Percentiles rank a stretch among this genome's conserved stretches.
These are phyloP conservation scores for Eudasyphora cyanicolor DNA, from an alignment of 2,888 invertebrate genomes.

Conservation along the genomic window DNA sequence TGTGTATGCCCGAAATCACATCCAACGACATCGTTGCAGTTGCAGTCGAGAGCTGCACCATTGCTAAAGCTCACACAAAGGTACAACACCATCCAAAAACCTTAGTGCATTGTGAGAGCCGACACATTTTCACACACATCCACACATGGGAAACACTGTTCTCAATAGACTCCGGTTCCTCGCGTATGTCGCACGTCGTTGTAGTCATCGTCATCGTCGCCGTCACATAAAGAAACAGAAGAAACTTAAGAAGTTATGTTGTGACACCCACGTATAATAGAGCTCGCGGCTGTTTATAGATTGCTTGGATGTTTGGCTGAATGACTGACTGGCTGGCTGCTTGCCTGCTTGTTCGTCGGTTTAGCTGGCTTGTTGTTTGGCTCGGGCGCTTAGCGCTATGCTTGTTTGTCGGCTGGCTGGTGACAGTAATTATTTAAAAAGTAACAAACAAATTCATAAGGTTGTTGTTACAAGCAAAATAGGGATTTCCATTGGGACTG, in stretches of 20 bases:
- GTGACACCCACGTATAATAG: constrained; percentile 58
- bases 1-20: not conserved
- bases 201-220: not conserved
- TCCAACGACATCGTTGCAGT: constrained; percentile 7
- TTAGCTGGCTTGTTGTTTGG: not conserved
- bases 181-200: constrained; percentile 9
- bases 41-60: too few species aligned
- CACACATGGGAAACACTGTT: not conserved
- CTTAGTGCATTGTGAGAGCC: not conserved
- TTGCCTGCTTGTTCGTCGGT: not conserved
- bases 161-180: not conserved
- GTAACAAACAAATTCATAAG: constrained; percentile 44
- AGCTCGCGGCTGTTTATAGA: constrained; percentile 44
- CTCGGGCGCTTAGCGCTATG: not conserved
- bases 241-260: constrained; percentile 59
- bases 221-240: constrained; percentile 16
- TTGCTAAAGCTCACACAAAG: constrained; percentile 32
- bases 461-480: not conserved
- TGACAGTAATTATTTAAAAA: constrained; percentile 60
- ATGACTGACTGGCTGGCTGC: not conserved
- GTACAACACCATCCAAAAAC: constrained; percentile 25
- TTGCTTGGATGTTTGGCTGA: not conserved
- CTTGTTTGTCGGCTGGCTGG: constrained; percentile 9
- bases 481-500: not conserved
- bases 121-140: not conserved